Percentiles rank a stretch among this genome's conserved stretches.
Conservation (phyloP, 2,888 invertebrate genomes). For the Teinopalpus imperialis region DNA sequence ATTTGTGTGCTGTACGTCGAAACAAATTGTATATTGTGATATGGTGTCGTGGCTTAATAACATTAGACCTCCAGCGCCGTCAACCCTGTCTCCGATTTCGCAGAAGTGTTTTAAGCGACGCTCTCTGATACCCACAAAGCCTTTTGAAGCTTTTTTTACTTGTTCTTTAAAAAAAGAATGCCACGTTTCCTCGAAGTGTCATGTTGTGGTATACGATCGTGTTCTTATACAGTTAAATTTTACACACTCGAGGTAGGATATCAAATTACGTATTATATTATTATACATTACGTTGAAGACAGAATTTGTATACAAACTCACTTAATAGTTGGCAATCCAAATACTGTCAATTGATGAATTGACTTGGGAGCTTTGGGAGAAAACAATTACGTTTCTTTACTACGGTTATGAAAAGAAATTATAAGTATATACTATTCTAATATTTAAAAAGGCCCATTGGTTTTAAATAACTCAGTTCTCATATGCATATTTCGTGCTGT, state of each 20-base stretch:
- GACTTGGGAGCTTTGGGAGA: too few relatives aligned
- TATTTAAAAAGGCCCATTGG: neutral
- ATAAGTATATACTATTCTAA: neutral
- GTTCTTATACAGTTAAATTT: conserved; percentile 13
- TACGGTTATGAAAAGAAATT: too few relatives aligned
- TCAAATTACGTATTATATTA: too few relatives aligned
- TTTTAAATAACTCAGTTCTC: neutral
- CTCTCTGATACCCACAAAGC: conserved; percentile 54
- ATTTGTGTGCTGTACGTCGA: conserved; percentile 69
- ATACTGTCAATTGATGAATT: too few relatives aligned
- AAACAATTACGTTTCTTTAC: too few relatives aligned
- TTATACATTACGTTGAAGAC: too few relatives aligned
- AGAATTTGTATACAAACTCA: too few relatives aligned
- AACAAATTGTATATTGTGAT: conserved; percentile 75
- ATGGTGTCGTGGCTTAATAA: conserved; percentile 60
- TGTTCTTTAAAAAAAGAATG: conserved; percentile 18
- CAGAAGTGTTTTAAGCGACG: conserved; percentile 74
- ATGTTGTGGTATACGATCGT: conserved; percentile 28
- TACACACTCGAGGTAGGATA: too few relatives aligned
- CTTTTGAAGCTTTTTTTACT: conserved; percentile 33
- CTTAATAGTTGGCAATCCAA: too few relatives aligned
- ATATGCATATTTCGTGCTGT: too few relatives aligned
- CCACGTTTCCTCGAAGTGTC: conserved; percentile 32
- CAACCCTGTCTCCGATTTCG: conserved; percentile 62
- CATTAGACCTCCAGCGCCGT: conserved; percentile 46